Base-by-base conservation (phyloP, 2,888 invertebrate genomes). In the Psylliodes chrysocephalus region DNA sequence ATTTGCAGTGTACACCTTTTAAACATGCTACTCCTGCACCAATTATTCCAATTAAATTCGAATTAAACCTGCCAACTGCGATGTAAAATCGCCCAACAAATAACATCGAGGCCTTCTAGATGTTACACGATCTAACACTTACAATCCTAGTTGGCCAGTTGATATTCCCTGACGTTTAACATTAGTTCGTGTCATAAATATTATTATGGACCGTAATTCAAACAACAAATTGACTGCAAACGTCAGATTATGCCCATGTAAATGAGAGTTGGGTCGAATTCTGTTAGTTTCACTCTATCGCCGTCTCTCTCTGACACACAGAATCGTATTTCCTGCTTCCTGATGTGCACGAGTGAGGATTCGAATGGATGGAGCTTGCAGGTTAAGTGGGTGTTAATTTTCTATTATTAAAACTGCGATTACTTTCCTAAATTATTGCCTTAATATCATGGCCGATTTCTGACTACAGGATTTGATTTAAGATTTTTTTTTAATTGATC, bases 101-200 rank as follows among this genome's bases (percentile, higher is more conserved):
- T 67, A 70, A 69, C 68, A 71, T 70, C 68, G 56, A 57, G 62
- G 54, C 66, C 30, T 42, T 46, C 71, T 70, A 72, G 71, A 62
- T 59, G 66, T 66, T 68, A 73, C 73, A 73, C 67, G 73, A 71
- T 71, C 71, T 72, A 71, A 72, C 73, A 72, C 72, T 72, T 70
- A 73, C 72, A 69, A 74, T 71, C 69, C 70, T 70, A 66, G 59
- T 59, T 52, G 65, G 63, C 64, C 63, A 54, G 66, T 68, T 70
- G 67, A 66, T 66, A 71, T 67, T 66, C 70, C 65, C 66, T 62
- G 71, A 70, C 68, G 66, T 67, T 71, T 65, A 71, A 70, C 69
- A 71, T 67, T 68, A 71, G 70, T 71, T 71, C 66, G 63, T 63
- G 69, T 70, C 70, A 70, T 71, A 71, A 71, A 69, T 71, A 69